Conservation (phyloP, 2,797 vertebrate genomes). For the Enoplosus armatus region DNA sequence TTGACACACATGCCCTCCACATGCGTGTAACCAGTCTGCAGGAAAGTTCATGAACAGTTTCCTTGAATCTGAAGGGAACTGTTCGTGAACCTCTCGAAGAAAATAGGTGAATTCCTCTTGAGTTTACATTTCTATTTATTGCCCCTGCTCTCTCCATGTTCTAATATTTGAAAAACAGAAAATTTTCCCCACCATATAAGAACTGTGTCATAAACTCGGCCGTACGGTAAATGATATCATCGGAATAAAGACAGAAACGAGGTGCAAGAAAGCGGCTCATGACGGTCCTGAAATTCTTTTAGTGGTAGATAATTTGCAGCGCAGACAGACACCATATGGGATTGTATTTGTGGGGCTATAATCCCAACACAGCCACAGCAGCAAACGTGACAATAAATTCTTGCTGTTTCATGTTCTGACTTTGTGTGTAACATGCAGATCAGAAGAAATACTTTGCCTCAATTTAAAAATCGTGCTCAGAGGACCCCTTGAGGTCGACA, state of each 20-base stretch:
- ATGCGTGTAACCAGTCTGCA: constrained; percentile 41
- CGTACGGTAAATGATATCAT: constrained; percentile 59
- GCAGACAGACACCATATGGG: constrained; percentile 70
- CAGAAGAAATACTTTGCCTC: constrained; percentile 11
- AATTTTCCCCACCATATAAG: constrained; percentile 46
- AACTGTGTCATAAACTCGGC: constrained; percentile 54
- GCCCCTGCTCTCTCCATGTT: constrained; percentile 50
- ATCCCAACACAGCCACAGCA: constrained; percentile 25
- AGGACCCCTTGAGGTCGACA: constrained; percentile 30
- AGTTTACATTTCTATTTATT: constrained; percentile 65
- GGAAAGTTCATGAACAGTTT: constrained; percentile 52
- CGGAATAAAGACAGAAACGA: constrained; percentile 45
- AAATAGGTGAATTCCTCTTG: constrained; percentile 36
- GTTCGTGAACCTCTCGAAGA: constrained; percentile 18
- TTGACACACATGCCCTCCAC: constrained; percentile 52
- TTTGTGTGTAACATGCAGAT: constrained; percentile 23
- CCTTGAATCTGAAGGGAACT: constrained; percentile 31
- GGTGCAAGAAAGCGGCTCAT: constrained; percentile 32
- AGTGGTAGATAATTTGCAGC: constrained; percentile 53
- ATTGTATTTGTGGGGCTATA: constrained; percentile 49
- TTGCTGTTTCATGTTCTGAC: constrained; percentile 53
- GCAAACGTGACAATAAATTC: constrained; percentile 46
- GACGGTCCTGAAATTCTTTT: constrained; percentile 54
- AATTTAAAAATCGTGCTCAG: constrained; percentile 23
- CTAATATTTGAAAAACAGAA: constrained; percentile 46